These are phyloP conservation scores for Neelides folsomi DNA, from an alignment of 2,888 invertebrate genomes.

Conservation along the genomic window DNA sequence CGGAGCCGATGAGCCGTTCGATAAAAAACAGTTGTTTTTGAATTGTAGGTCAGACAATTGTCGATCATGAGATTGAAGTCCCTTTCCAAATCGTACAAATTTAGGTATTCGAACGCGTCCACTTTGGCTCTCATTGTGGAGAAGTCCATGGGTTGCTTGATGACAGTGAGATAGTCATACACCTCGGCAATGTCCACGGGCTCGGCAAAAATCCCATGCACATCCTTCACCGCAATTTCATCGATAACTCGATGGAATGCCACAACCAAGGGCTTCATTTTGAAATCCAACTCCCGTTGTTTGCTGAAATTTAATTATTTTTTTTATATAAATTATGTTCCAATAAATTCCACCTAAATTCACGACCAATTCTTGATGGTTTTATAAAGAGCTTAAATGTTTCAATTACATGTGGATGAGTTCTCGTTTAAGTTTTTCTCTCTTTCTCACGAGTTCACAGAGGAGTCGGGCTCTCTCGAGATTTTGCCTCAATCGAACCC, in stretches of 20 bases:
- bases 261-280: conserved; percentile 68
- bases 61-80: conserved; percentile 93
- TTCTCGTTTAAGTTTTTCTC: conserved; percentile 87
- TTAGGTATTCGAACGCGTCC: conserved; percentile 38
- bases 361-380: neutral
- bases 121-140: conserved; percentile 61
- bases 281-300: conserved; percentile 65
- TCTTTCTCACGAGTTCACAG: conserved; percentile 85
- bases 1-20: conserved; percentile 77
- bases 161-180: conserved; percentile 76
- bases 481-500: conserved; percentile 86
- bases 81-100: conserved; percentile 55
- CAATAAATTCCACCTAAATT: neutral
- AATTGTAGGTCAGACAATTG: conserved; percentile 90
- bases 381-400: neutral
- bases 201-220: conserved; percentile 76
- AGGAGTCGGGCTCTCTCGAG: conserved; percentile 80
- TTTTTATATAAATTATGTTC: too few species aligned
- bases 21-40: conserved; percentile 88
- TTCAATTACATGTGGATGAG: conserved; percentile 52
- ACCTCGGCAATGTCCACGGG: conserved; percentile 78
- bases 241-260: conserved; percentile 64
- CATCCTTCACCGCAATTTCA: conserved; percentile 62
- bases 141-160: conserved; percentile 76
- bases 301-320: conserved; percentile 40